phyloP scores from a whole-genome alignment of 2,888 invertebrate genomes.

The Aporophyla lueneburgensis region DNA sequence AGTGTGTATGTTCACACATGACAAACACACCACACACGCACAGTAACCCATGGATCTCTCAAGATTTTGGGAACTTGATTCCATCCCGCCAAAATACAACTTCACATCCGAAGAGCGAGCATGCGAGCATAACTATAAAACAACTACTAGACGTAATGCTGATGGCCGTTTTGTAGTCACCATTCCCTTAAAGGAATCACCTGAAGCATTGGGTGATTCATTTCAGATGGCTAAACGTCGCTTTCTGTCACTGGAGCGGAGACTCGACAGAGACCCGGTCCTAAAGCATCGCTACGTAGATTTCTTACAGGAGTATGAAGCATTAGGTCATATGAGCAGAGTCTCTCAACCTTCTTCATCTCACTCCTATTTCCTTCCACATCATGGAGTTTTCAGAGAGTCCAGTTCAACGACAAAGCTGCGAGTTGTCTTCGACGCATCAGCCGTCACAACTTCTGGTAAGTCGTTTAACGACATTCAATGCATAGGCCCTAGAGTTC shows the following conservation, averaged over 20 bases:
- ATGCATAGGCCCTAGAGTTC: no score
- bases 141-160: background rate
- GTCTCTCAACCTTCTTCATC: background rate
- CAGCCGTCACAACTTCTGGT: no score
- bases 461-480: no score
- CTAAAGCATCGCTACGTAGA: no score
- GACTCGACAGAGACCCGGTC: no score
- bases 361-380: background rate
- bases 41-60: background rate
- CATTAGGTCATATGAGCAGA: no score
- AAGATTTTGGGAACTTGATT: conserved; percentile 6
- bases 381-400: conserved; percentile 4
- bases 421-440: no score
- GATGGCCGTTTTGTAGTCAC: background rate
- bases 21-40: background rate
- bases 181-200: background rate
- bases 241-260: no score
- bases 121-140: background rate
- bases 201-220: background rate
- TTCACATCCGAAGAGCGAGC: conserved; percentile 10
- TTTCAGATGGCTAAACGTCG: no score
- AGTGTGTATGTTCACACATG: background rate
- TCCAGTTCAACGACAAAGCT: background rate
- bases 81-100: background rate
- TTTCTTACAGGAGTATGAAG: background rate